Base-by-base conservation (phyloP, 2,888 invertebrate species). In the Scaptodrosophila latifasciaeformis region DNA sequence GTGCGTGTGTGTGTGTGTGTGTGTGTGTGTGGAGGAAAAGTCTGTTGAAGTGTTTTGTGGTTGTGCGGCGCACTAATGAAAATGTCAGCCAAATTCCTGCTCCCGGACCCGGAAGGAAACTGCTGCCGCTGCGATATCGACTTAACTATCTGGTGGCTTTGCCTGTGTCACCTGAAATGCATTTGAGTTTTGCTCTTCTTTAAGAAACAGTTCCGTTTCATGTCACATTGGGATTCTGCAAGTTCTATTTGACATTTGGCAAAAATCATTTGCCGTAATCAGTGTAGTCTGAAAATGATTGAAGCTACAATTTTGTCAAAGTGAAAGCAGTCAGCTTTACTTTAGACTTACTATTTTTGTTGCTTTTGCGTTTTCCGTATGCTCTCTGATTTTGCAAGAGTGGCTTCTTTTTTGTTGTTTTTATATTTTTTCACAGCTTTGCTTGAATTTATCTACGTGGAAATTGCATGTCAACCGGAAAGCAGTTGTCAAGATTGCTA, bases 401-500 rank as follows among this genome's bases (percentile, higher is more conserved):
- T n/a, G n/a, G n/a, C n/a, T 30, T 17, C 35, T 47, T 51, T 40
- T 13, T 19, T 59, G 45, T 49, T 9, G n/a, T n/a, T n/a, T n/a
- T n/a, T n/a, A n/a, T n/a, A n/a, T 44, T 48, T 53, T 65, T 52
- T 48, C 43, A 42, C 56, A 60, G 65, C 58, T 61, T 59, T 50
- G 50, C 65, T 64, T 58, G 42, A 56, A 72, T 76, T 70, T 77
- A 81, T 81, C 82, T 81, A 59, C 57, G 71, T 72, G 82, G 79
- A 84, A 85, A 84, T 84, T 84, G 81, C 85, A 77, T 84, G 84
- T 85, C 85, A 84, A 82, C 80, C 85, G 85, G 85, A 85, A 84
- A 84, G 84, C 77, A 84, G 84, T 85, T 84, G 85, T 84, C 84
- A 84, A 82, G 84, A 84, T 82, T 83, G 82, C 63, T 82, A 85